phyloP scores from a whole-genome alignment of 2,113 vertebrate species.

The Uropsilus gracilis region DNA sequence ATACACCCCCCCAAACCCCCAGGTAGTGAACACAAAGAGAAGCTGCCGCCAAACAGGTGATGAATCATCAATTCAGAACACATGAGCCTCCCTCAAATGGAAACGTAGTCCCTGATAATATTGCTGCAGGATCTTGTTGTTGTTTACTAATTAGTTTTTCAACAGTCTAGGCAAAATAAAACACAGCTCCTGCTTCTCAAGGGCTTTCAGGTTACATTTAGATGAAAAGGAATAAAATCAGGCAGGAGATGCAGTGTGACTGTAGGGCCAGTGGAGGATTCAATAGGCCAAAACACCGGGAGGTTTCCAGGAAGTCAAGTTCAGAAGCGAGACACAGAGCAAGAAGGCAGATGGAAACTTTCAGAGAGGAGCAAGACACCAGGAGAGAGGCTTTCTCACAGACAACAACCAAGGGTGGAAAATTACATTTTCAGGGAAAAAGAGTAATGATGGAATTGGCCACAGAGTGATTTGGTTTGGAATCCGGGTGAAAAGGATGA shows the following conservation, averaged over 20 bases:
- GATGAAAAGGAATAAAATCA: not conserved
- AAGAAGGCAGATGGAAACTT: not conserved
- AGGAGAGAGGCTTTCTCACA: not conserved
- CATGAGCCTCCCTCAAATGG: not conserved
- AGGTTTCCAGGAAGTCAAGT: not conserved
- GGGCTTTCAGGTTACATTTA: conserved; percentile 28
- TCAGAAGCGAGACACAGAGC: conserved; percentile 19
- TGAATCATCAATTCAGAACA: conserved; percentile 22
- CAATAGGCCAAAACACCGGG: not conserved
- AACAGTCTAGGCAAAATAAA: not conserved
- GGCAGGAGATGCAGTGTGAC: not conserved
- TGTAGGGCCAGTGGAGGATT: not conserved
- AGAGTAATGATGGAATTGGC: not conserved
- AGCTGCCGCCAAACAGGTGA: not conserved
- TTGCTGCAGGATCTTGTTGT: not conserved
- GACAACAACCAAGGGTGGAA: not conserved
- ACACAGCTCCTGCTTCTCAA: not conserved
- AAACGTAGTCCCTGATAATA: conserved; percentile 24
- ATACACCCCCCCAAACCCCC: not conserved
- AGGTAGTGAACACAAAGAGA: not conserved
- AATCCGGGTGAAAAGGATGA: not conserved
- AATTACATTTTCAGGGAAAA: not conserved
- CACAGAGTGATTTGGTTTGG: not conserved
- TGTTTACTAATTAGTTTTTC: conserved; percentile 27
- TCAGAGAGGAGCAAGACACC: not conserved